Conservation (phyloP, 2,797 vertebrate species). For the Liasis olivaceus region DNA sequence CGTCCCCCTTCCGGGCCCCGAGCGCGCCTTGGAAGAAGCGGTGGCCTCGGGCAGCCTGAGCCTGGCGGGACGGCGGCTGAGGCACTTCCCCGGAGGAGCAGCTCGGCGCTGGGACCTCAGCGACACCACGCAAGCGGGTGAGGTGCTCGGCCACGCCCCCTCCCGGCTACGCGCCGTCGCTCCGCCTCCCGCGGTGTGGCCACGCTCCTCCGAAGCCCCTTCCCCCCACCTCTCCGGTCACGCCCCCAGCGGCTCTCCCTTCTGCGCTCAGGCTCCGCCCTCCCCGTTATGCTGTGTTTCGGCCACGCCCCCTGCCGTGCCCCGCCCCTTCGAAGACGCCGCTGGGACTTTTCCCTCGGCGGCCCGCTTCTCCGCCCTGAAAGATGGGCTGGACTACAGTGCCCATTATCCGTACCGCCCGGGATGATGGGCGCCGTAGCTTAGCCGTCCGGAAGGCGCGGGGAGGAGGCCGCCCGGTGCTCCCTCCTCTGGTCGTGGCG, state of each 20-base stretch:
- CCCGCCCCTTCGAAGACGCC: background rate
- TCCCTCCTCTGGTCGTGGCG: too few relatives aligned
- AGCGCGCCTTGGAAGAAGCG: constrained; percentile 90
- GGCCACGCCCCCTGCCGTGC: background rate
- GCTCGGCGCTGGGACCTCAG: constrained; percentile 87
- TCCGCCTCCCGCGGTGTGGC: background rate
- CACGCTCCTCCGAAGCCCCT: background rate
- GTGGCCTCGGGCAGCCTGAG: constrained; percentile 87
- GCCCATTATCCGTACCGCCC: background rate
- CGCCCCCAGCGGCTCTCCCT: background rate
- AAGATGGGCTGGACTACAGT: background rate
- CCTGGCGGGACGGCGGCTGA: constrained; percentile 86
- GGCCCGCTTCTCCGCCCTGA: background rate
- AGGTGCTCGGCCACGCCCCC: constrained; percentile 40
- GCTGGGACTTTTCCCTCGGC: too few relatives aligned
- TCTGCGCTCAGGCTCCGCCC: background rate
- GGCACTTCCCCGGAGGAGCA: constrained; percentile 86
- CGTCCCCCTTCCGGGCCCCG: constrained; percentile 85
- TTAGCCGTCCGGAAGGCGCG: background rate
- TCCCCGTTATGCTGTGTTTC: too few relatives aligned
- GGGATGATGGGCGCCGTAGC: background rate
- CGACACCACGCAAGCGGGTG: constrained; percentile 90
- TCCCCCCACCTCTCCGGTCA: background rate
- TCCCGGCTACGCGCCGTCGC: background rate
- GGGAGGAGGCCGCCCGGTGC: background rate